phyloP scores from a whole-genome alignment of 2,888 invertebrate genomes.

The Prosapia bicincta region DNA sequence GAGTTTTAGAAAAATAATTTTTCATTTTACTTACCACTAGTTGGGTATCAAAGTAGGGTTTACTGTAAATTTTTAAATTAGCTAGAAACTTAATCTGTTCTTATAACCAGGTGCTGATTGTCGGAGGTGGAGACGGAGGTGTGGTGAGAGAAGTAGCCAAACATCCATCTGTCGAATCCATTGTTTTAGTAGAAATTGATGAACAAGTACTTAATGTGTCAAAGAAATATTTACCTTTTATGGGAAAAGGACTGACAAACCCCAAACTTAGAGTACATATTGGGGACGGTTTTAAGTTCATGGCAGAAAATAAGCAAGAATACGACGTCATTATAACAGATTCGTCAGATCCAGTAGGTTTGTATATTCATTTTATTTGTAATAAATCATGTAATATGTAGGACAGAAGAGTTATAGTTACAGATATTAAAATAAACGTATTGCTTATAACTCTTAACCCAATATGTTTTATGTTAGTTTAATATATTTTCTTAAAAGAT shows the following conservation, averaged over 20 bases:
- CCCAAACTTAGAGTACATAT: conserved; percentile 80
- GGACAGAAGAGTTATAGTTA: too few relatives aligned
- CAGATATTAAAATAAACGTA: too few relatives aligned
- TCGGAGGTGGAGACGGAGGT: conserved; percentile 98
- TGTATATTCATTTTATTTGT: conserved; percentile 43
- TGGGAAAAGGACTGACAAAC: conserved; percentile 83
- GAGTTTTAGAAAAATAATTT: too few relatives aligned
- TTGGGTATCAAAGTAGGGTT: too few relatives aligned
- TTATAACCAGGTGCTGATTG: conserved; percentile 87
- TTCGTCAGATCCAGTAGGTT: conserved; percentile 94
- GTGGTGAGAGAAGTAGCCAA: conserved; percentile 94
- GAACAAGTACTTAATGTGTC: conserved; percentile 85
- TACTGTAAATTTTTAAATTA: too few relatives aligned
- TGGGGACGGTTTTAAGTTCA: conserved; percentile 93
- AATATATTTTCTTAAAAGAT: too few relatives aligned
- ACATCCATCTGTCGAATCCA: conserved; percentile 81
- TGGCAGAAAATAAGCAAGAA: conserved; percentile 76
- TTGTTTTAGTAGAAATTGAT: conserved; percentile 94
- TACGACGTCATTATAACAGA: conserved; percentile 99
- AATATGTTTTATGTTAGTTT: too few relatives aligned
- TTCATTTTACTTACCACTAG: too few relatives aligned
- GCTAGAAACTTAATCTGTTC: too few relatives aligned
- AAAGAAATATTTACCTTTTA: conserved; percentile 83
- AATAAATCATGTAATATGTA: too few relatives aligned
- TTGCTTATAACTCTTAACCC: too few relatives aligned